Percentiles rank a stretch among this genome's conserved stretches.
phyloP scores from a whole-genome alignment of 2,113 vertebrate species.

The Egretta garzetta region DNA sequence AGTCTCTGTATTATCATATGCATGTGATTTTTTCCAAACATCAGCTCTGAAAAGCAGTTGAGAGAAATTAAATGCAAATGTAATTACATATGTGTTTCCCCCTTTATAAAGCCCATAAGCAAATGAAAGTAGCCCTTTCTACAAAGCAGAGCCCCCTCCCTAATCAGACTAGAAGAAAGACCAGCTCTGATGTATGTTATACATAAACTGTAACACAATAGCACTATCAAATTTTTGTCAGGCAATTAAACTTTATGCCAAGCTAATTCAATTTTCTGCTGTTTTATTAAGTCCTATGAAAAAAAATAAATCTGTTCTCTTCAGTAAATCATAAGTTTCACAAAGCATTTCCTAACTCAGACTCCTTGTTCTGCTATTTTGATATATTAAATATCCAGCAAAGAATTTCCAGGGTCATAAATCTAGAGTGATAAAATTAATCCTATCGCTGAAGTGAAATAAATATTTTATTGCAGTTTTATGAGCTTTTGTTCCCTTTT shows the following conservation, averaged over 20 bases:
- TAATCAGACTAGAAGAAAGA: background rate
- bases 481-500: slow-evolving; percentile 79
- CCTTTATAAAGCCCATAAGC: background rate
- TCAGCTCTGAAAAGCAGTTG: background rate
- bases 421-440: slow-evolving; percentile 83
- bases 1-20: background rate
- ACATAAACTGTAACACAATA: slow-evolving; percentile 63
- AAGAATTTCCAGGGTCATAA: slow-evolving; percentile 76
- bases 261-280: slow-evolving; percentile 76
- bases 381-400: slow-evolving; percentile 81
- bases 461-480: slow-evolving; percentile 83
- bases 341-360: slow-evolving; percentile 65
- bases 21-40: background rate
- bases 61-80: background rate
- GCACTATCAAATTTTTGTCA: slow-evolving; percentile 68
- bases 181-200: slow-evolving; percentile 36
- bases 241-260: slow-evolving; percentile 77
- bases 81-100: background rate
- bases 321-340: slow-evolving; percentile 73
- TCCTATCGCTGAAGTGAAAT: slow-evolving; percentile 77
- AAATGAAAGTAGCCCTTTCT: background rate
- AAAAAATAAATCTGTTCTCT: slow-evolving; percentile 49
- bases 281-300: slow-evolving; percentile 74
- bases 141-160: background rate
- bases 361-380: slow-evolving; percentile 73